Base-by-base conservation (phyloP, 64 coral and sea anemone species). In the Dendronephthya gigantea region DNA sequence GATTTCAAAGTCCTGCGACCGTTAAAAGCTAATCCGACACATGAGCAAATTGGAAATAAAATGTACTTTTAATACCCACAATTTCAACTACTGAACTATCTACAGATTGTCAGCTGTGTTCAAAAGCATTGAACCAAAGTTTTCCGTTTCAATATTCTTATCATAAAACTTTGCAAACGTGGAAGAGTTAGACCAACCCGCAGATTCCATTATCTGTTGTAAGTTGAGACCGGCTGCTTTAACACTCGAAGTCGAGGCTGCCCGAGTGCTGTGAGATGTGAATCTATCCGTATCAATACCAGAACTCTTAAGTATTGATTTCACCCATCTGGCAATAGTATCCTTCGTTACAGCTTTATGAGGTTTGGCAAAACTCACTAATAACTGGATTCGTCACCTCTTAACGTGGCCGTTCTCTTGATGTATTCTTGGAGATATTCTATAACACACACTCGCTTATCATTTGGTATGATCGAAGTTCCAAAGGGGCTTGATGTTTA, bases 321-420 rank as follows among this genome's bases (percentile, higher is more conserved):
- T 70, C 6, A 70, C 66, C 66, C 66, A 70, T 70, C 66, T 70
- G 17, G 66, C n/a, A 32, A 70, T 70, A n/a, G 66, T 70, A 70
- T 70, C 66, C 30, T 70, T 70, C 19, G 66, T 70, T 32, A 70
- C 66, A 12, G 66, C 66, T 25, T 70, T 22, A 32, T 70, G n/a
- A 25, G 66, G 66, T 70, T 70, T 70, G 27, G 66, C 66, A 70
- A 70, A 70, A n/a, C 66, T 70, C 30, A 70, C 30, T 22, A 70
- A 32, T 25, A 70, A 32, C 30, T 70, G 66, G 66, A 70, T 70
- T 70, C 66, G 27, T 8, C 30, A 25, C 66, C 66, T 70, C 66
- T 70, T n/a, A 70, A 32, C 9, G 66, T 22, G 17, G 17, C 27
- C 30, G 66, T 70, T 8, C 66, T 22, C 8, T 70, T 32, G 30